Evolutionary conservation across 2,888 invertebrate species (phyloP).

Genomic region (Acleris cristana): DNA sequence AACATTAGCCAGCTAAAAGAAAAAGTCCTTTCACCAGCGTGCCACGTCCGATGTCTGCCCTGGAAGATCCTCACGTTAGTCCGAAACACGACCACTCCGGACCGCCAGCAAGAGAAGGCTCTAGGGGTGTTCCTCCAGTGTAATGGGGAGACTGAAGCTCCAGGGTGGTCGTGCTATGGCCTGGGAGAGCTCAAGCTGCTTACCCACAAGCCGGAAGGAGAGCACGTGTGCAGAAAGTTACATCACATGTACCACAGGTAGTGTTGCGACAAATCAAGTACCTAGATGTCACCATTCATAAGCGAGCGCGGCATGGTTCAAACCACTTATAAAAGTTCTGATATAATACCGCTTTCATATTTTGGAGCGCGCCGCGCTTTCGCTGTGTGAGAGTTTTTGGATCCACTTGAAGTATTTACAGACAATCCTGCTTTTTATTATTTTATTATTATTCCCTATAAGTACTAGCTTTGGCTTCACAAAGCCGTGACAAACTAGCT

Average conservation of each 20-base stretch:
- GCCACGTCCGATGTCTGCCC: slow-evolving; percentile 96
- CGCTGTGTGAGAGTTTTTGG: too few relatives aligned
- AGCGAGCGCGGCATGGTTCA: too few relatives aligned
- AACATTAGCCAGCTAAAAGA: slow-evolving; percentile 94
- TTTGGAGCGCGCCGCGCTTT: too few relatives aligned
- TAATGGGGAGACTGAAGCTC: slow-evolving; percentile 97
- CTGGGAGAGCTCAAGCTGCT: slow-evolving; percentile 95
- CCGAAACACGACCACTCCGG: slow-evolving; percentile 88
- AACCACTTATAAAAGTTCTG: too few relatives aligned
- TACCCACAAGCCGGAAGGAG: slow-evolving; percentile 91
- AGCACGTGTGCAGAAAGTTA: slow-evolving; percentile 92
- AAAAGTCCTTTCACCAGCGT: slow-evolving; percentile 92
- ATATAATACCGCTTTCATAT: too few relatives aligned
- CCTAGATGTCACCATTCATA: too few relatives aligned
- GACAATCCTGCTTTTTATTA: too few relatives aligned
- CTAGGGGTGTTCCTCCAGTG: slow-evolving; percentile 96
- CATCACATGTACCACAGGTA: slow-evolving; percentile 97
- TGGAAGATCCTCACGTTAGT: slow-evolving; percentile 99
- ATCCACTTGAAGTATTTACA: too few relatives aligned
- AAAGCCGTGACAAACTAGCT: too few relatives aligned
- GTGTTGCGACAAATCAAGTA: neutral
- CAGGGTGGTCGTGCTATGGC: slow-evolving; percentile 99
- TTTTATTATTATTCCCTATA: too few relatives aligned
- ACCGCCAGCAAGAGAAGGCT: slow-evolving; percentile 87
- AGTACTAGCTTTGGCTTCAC: too few relatives aligned